A percentile compares a stretch with the other conserved stretches of the same genome.
Evolutionary conservation across 2,888 invertebrate genomes (phyloP).

Genomic region (Torymus aiolomorphi): DNA sequence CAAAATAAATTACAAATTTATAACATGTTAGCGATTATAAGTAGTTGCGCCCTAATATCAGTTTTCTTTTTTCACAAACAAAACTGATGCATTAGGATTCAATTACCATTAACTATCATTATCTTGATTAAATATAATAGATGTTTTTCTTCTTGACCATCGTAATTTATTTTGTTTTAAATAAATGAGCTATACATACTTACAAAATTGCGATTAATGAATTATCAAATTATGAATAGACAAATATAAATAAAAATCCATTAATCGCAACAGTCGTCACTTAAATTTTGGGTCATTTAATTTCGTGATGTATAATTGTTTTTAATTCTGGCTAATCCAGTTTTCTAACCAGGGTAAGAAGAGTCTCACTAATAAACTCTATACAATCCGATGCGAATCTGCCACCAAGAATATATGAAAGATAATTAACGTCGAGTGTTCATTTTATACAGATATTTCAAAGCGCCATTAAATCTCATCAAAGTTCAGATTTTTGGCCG

Average conservation of each 20-base stretch:
- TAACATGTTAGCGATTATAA: neutral
- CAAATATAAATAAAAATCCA: conserved; percentile 43
- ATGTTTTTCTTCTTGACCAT: neutral
- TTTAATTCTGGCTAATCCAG: conserved; percentile 36
- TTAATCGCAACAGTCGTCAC: conserved; percentile 12
- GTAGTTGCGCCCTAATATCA: conserved; percentile 24
- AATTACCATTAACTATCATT: conserved; percentile 30
- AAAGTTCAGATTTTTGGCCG: conserved; percentile 52
- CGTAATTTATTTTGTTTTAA: conserved; percentile 37
- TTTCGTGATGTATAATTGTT: conserved; percentile 33
- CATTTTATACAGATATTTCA: conserved; percentile 54
- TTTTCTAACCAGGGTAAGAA: conserved; percentile 44
- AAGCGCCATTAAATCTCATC: conserved; percentile 51
- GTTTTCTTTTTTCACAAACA: conserved; percentile 18
- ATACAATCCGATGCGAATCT: conserved; percentile 47
- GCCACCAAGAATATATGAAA: conserved; percentile 48
- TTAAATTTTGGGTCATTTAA: conserved; percentile 28
- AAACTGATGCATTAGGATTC: conserved; percentile 20
- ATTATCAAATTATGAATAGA: conserved; percentile 39
- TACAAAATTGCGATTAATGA: conserved; percentile 19
- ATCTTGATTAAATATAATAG: conserved; percentile 1
- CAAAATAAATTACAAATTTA: conserved; percentile 40
- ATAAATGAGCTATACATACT: conserved; percentile 11
- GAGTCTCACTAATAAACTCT: conserved; percentile 50
- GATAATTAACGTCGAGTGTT: conserved; percentile 53